A percentile compares a stretch with the other conserved stretches of the same genome.
phyloP scores from a whole-genome alignment of 2,888 invertebrate species.

The Folsomia manolachei region DNA sequence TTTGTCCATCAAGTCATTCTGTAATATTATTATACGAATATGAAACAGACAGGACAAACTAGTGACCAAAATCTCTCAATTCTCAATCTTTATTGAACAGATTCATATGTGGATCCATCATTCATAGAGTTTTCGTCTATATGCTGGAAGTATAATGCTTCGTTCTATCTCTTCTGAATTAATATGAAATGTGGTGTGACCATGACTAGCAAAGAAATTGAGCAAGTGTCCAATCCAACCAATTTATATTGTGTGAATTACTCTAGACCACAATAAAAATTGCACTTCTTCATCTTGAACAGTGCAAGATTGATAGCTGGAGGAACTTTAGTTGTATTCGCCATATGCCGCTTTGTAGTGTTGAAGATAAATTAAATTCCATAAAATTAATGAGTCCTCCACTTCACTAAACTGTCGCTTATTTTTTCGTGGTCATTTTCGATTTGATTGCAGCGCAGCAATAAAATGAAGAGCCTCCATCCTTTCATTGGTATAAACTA shows the following conservation, averaged over 20 bases:
- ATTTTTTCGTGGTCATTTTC: neutral
- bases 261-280: neutral
- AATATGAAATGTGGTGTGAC: too few species aligned
- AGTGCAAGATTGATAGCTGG: neutral
- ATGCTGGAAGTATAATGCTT: neutral
- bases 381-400: neutral
- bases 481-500: neutral
- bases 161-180: neutral
- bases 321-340: too few species aligned
- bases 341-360: neutral
- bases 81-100: neutral
- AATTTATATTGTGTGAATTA: too few species aligned
- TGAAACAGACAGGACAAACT: too few species aligned
- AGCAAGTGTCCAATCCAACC: too few species aligned
- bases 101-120: neutral
- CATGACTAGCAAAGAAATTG: too few species aligned
- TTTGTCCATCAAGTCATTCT: neutral
- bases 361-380: neutral
- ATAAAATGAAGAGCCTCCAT: neutral
- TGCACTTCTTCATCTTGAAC: neutral
- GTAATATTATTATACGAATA: too few species aligned
- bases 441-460: neutral
- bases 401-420: neutral
- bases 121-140: neutral
- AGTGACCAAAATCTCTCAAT: neutral